These are phyloP conservation scores for Lates japonicus DNA, from an alignment of 2,797 vertebrate species.

Conservation along the genomic window DNA sequence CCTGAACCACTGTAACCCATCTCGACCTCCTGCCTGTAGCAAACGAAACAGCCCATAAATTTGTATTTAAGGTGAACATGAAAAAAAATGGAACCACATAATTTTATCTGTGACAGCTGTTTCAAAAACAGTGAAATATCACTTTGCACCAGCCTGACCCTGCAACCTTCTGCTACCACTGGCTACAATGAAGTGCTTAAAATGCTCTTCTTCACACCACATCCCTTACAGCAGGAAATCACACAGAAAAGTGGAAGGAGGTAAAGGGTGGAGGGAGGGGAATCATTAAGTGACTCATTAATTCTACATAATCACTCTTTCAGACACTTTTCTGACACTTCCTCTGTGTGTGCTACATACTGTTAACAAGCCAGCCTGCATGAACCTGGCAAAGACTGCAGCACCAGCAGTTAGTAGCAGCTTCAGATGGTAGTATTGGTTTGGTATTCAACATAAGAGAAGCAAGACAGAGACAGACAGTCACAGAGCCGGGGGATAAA, in stretches of 20 bases:
- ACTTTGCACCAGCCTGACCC: constrained; percentile 42
- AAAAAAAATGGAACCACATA: constrained; percentile 49
- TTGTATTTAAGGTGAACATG: constrained; percentile 39
- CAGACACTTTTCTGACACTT: constrained; percentile 81
- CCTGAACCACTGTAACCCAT: constrained; percentile 37
- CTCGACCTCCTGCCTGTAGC: constrained; percentile 50
- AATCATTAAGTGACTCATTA: constrained; percentile 79
- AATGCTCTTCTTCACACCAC: constrained; percentile 51
- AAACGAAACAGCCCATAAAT: constrained; percentile 58
- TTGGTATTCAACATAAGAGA: constrained; percentile 29
- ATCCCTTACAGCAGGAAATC: constrained; percentile 73
- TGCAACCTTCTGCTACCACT: constrained; percentile 29
- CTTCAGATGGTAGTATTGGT: constrained; percentile 38
- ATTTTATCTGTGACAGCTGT: constrained; percentile 51
- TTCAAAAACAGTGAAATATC: constrained; percentile 52
- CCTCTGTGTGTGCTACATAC: constrained; percentile 53
- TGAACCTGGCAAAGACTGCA: constrained; percentile 41
- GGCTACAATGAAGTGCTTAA: constrained; percentile 37
- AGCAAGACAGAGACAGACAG: constrained; percentile 55
- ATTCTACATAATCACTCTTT: constrained; percentile 80
- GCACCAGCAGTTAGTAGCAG: constrained; percentile 48
- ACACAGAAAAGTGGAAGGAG: constrained; percentile 64
- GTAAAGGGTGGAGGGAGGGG: constrained; percentile 45
- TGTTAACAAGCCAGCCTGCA: constrained; percentile 63
- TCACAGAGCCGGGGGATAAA: constrained; percentile 50